Percentiles rank a stretch among this genome's conserved stretches.
phyloP scores from a whole-genome alignment of 2,888 invertebrate species.

The Mythimna loreyi region DNA sequence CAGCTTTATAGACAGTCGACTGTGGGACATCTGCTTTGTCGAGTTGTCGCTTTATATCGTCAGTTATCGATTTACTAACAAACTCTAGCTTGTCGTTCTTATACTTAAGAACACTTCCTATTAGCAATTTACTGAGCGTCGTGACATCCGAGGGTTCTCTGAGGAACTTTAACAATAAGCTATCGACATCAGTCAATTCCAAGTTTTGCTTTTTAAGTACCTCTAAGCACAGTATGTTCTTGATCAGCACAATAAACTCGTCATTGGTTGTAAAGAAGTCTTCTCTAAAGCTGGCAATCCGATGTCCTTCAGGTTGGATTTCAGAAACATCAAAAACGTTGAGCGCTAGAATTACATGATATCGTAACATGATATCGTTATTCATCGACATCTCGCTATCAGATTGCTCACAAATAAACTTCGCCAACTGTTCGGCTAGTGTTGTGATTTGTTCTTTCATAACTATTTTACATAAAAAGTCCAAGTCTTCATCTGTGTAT shows the following conservation, averaged over 20 bases:
- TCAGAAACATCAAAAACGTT: conserved; percentile 46
- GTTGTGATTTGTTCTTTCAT: conserved; percentile 38
- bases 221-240: conserved; percentile 32
- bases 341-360: conserved; percentile 47
- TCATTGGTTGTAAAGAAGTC: conserved; percentile 45
- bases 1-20: not conserved
- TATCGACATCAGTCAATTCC: not conserved
- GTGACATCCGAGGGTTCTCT: conserved; percentile 10
- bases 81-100: conserved; percentile 43
- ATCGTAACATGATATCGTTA: conserved; percentile 46
- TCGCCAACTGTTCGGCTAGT: conserved; percentile 40
- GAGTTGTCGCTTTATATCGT: not conserved
- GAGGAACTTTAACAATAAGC: conserved; percentile 16
- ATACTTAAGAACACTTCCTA: conserved; percentile 25
- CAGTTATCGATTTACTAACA: conserved; percentile 16
- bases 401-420: conserved; percentile 25
- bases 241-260: conserved; percentile 38
- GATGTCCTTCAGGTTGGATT: conserved; percentile 33
- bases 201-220: conserved; percentile 30
- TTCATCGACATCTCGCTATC: conserved; percentile 35
- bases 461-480: conserved; percentile 40
- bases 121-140: conserved; percentile 24
- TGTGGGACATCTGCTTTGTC: conserved; percentile 1
- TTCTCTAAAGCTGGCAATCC: conserved; percentile 37
- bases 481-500: conserved; percentile 32